Evolutionary conservation across 1,140 invertebrate genomes (phyloP).

Genomic region (Rhagoletis zephyria): DNA sequence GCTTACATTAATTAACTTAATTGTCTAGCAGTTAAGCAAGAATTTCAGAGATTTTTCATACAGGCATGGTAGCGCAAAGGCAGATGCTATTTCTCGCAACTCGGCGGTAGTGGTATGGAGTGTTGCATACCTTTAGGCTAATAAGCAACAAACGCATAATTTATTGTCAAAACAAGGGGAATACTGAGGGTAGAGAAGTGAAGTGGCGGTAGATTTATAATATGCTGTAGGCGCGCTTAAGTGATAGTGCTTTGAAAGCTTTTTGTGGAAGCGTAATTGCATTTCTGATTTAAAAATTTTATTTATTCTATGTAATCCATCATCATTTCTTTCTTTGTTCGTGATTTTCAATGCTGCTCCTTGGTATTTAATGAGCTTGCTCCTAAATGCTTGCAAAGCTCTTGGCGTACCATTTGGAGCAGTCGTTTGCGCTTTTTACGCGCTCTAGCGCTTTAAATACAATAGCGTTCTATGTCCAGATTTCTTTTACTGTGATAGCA

Average conservation of each 20-base stretch:
- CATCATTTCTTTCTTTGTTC: neutral
- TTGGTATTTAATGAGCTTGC: conserved; percentile 10
- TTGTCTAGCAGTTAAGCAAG: conserved; percentile 62
- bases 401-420: neutral
- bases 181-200: too few species aligned
- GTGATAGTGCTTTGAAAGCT: neutral
- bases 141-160: neutral
- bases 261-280: too few species aligned
- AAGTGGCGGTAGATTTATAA: neutral
- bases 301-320: too few species aligned
- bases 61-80: neutral
- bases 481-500: neutral
- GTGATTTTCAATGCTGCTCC: neutral
- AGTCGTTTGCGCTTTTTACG: neutral
- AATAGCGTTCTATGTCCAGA: neutral
- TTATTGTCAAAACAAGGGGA: neutral
- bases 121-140: conserved; percentile 3
- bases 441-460: neutral
- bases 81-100: neutral
- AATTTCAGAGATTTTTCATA: neutral
- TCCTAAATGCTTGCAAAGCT: neutral
- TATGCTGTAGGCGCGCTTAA: neutral
- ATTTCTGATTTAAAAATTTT: too few species aligned
- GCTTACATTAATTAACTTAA: conserved; percentile 66
- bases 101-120: neutral